These are phyloP conservation scores for human (Homo sapiens) DNA, from an alignment of 2,113 vertebrate species.

Conservation along the genomic window GRCh38 chr5:1030501-1031000, in stretches of 20 bases:
- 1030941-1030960: rapidly evolving
- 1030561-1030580: neutral
- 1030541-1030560: neutral
- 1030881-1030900: neutral
- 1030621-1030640: no score
- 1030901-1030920: neutral
- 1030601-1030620: neutral
- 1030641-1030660: rapidly evolving
- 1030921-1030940: neutral
- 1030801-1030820: neutral
- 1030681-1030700: no score
- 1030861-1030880: neutral
- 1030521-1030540: neutral
- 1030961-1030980: no score
- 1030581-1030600: neutral
- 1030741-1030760: neutral
- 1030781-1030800: neutral
- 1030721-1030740: no score
- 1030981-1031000: neutral
- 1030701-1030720: no score
- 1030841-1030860: rapidly evolving
- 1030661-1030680: no score
- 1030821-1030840: no score
- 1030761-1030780: neutral
- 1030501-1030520: neutral